Evolutionary conservation across 2,113 vertebrate genomes (phyloP).

Genomic region (Macquaria australasica): DNA sequence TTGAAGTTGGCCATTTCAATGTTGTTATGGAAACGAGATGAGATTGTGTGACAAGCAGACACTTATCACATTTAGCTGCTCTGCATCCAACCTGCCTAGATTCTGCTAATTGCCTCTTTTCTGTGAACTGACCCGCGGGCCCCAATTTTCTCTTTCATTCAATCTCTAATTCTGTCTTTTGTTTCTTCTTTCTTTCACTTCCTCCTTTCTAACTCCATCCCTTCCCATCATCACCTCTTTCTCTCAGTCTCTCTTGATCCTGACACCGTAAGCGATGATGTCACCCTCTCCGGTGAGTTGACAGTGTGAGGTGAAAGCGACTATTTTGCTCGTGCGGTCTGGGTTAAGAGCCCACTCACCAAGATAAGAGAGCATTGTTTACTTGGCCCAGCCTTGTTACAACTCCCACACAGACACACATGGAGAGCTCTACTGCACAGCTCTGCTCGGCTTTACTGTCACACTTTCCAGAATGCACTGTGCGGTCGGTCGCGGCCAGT

Average conservation of each 20-base stretch:
- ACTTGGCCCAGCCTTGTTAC: conserved; percentile 63
- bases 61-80: conserved; percentile 71
- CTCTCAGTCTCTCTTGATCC: conserved; percentile 16
- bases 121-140: conserved; percentile 53
- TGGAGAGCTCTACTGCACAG: conserved; percentile 32
- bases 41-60: conserved; percentile 71
- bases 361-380: conserved; percentile 73
- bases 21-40: conserved; percentile 85
- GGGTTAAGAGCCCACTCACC: conserved; percentile 67
- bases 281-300: conserved; percentile 42
- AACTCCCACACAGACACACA: conserved; percentile 68
- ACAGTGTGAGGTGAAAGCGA: conserved; percentile 55
- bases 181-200: neutral
- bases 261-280: conserved; percentile 25
- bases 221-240: neutral
- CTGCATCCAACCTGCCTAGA: conserved; percentile 57
- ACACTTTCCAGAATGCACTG: conserved; percentile 51
- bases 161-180: neutral
- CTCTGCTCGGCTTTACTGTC: conserved; percentile 48
- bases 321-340: conserved; percentile 57
- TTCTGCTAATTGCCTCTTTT: conserved; percentile 76
- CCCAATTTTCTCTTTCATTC: conserved; percentile 34
- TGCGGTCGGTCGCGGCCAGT: conserved; percentile 17
- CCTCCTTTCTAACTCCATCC: neutral
- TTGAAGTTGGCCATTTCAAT: conserved; percentile 70